Conservation (phyloP, 92 coral and sea anemone genomes). For the Siderastrea siderea region DNA sequence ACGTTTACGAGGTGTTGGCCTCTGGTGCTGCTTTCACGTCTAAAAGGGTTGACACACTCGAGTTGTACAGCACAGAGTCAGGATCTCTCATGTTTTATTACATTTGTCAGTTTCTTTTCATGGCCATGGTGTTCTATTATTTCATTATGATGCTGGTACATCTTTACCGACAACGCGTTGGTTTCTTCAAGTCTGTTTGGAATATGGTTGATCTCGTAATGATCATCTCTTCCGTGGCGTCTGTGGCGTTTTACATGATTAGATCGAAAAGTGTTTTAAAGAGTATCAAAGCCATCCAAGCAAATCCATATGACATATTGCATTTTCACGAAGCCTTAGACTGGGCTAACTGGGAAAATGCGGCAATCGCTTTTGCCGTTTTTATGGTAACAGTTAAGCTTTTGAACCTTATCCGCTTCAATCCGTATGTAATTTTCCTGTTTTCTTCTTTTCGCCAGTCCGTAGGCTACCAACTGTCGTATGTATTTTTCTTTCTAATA, state of each 20-base stretch:
- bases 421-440: constrained; percentile 49
- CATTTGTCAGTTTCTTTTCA: constrained; percentile 50
- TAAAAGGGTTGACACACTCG: constrained; percentile 44
- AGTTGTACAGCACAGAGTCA: constrained; percentile 44
- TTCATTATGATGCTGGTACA: constrained; percentile 29
- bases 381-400: constrained; percentile 56
- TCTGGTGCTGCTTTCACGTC: constrained; percentile 44
- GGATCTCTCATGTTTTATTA: constrained; percentile 36
- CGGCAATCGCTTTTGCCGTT: constrained; percentile 47
- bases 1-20: constrained; percentile 57
- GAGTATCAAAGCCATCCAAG: constrained; percentile 26
- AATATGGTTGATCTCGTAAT: constrained; percentile 43
- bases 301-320: constrained; percentile 49
- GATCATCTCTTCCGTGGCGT: constrained; percentile 30
- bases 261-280: constrained; percentile 29
- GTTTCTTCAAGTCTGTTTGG: constrained; percentile 38
- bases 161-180: constrained; percentile 28
- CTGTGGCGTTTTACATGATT: constrained; percentile 40
- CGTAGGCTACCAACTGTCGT: constrained; percentile 34
- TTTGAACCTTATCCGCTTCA: constrained; percentile 57
- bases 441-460: constrained; percentile 53
- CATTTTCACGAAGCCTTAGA: constrained; percentile 43
- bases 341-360: constrained; percentile 55
- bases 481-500: constrained; percentile 21
- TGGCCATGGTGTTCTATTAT: constrained; percentile 50